These are phyloP conservation scores for Eupeodes latifasciatus DNA, from an alignment of 2,888 invertebrate genomes.

Conservation along the genomic window DNA sequence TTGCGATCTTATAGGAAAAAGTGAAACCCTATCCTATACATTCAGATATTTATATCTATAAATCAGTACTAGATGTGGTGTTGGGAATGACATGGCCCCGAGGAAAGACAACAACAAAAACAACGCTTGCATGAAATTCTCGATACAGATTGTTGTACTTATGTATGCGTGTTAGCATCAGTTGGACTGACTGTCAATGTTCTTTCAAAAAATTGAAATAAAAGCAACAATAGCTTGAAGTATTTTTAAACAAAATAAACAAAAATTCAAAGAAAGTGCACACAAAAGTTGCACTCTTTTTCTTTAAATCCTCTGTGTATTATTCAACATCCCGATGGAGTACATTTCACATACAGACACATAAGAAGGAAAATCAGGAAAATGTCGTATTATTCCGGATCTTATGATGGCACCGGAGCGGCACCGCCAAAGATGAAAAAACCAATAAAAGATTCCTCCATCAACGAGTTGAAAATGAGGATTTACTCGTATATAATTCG, in stretches of 20 bases:
- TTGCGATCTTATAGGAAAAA: slow-evolving; percentile 30
- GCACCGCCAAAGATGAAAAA: slow-evolving; percentile 6
- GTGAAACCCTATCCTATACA: slow-evolving; percentile 36
- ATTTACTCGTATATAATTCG: slow-evolving; percentile 66
- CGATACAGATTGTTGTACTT: slow-evolving; percentile 63
- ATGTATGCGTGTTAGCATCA: slow-evolving; percentile 47
- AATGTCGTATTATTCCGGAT: slow-evolving; percentile 72
- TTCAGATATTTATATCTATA: neutral
- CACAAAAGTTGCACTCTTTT: slow-evolving; percentile 69
- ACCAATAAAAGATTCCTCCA: slow-evolving; percentile 42
- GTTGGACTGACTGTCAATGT: slow-evolving; percentile 69
- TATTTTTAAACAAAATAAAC: slow-evolving; percentile 26
- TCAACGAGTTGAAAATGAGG: slow-evolving; percentile 65
- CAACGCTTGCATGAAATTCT: slow-evolving; percentile 39
- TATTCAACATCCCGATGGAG: slow-evolving; percentile 71
- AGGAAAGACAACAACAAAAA: slow-evolving; percentile 8
- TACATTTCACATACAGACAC: slow-evolving; percentile 52
- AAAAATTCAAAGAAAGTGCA: slow-evolving; percentile 49
- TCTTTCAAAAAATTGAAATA: slow-evolving; percentile 17
- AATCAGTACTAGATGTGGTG: slow-evolving; percentile 7
- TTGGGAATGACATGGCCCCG: slow-evolving; percentile 25
- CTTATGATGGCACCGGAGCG: slow-evolving; percentile 34
- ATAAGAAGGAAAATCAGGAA: slow-evolving; percentile 68
- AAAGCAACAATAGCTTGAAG: slow-evolving; percentile 40
- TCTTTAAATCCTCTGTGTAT: slow-evolving; percentile 66